Percentiles rank a stretch among this genome's conserved stretches.
These are phyloP conservation scores for Caenorhabditis remanei DNA, from an alignment of 1,140 invertebrate species.

Conservation along the genomic window DNA sequence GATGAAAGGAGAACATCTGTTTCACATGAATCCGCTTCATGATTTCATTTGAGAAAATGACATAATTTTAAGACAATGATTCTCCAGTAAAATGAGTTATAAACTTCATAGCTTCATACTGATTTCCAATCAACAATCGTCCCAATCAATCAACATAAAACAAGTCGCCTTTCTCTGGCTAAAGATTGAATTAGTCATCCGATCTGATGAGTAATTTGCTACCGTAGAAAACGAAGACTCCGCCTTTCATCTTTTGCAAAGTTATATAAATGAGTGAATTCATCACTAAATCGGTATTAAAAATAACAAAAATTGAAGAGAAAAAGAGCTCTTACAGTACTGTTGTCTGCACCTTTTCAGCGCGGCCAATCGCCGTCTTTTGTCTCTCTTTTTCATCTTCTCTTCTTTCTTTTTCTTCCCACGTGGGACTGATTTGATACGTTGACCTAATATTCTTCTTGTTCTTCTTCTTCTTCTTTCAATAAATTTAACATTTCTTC, in stretches of 20 bases:
- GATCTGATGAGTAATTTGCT: slow-evolving; percentile 1
- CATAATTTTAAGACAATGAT: too few species aligned
- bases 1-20: too few species aligned
- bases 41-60: too few species aligned
- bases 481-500: not conserved
- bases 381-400: not conserved
- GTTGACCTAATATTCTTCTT: not conserved
- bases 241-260: not conserved
- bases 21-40: too few species aligned
- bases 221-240: not conserved
- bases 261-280: too few species aligned
- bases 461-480: not conserved
- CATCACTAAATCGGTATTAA: not conserved
- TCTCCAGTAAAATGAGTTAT: too few species aligned
- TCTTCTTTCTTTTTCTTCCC: not conserved
- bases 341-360: not conserved
- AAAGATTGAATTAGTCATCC: slow-evolving; percentile 28
- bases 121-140: too few species aligned
- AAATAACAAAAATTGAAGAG: not conserved
- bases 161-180: not conserved
- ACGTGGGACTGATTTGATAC: not conserved
- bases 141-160: too few species aligned
- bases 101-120: too few species aligned
- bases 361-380: slow-evolving; percentile 10
- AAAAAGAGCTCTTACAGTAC: not conserved